These are phyloP conservation scores for Syngnathus rostellatus DNA, from an alignment of 2,797 vertebrate species.

Conservation along the genomic window DNA sequence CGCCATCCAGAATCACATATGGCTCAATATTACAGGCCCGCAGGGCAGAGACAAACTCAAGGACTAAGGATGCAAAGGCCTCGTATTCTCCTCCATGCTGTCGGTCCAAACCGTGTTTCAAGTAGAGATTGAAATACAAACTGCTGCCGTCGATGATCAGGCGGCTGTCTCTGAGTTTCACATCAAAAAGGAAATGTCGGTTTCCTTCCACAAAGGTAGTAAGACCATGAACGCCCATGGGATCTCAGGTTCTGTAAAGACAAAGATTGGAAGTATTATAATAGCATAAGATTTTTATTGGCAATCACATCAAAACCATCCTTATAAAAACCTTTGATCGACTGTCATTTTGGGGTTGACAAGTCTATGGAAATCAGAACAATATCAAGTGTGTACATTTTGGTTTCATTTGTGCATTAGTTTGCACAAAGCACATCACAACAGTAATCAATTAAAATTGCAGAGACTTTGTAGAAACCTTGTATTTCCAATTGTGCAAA, in stretches of 20 bases:
- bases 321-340: no score
- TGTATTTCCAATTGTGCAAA: neutral
- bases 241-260: slow-evolving; percentile 23
- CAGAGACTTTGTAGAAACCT: neutral
- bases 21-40: slow-evolving; percentile 73
- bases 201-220: slow-evolving; percentile 79
- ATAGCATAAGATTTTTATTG: no score
- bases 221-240: slow-evolving; percentile 84
- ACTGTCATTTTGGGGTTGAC: no score
- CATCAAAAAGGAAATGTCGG: slow-evolving; percentile 68
- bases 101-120: slow-evolving; percentile 72
- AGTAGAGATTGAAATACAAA: slow-evolving; percentile 80
- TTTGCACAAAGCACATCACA: no score
- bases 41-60: slow-evolving; percentile 74
- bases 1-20: slow-evolving; percentile 87
- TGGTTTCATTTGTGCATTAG: no score
- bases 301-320: no score
- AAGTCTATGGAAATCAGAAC: no score
- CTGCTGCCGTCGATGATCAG: slow-evolving; percentile 87
- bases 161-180: slow-evolving; percentile 75
- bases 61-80: slow-evolving; percentile 61
- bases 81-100: slow-evolving; percentile 86
- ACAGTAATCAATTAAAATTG: neutral
- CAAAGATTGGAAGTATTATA: neutral
- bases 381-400: no score